Base-by-base conservation (phyloP, 2,797 vertebrate species). In the Bovichtus variegatus region DNA sequence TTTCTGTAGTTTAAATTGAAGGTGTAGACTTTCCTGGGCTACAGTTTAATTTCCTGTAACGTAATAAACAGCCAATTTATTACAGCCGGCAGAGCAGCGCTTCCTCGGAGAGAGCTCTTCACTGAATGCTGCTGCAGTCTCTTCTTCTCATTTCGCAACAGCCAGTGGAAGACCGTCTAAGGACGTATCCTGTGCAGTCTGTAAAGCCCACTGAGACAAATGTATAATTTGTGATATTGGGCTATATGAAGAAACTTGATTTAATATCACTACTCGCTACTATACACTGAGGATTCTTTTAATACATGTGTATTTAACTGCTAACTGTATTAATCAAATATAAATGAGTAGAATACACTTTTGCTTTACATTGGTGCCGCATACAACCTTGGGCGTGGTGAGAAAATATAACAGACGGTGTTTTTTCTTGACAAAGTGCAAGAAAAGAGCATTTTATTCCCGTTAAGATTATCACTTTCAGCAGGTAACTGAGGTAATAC, bases 1-100 rank as follows among this genome's bases (percentile, higher is more conserved):
- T 82, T 76, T 82, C 80, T 47, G 80, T 77, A 87, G 84, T 88
- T 91, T 89, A 89, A 92, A 92, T 87, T 91, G 83, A 92, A 91
- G 74, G 46, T 57, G 55, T 75, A 75, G 72, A 76, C 79, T 90
- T 91, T 92, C 83, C 85, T 89, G 87, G 78, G 79, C 91, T 80
- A 83, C 86, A 89, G 90, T 93, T 93, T 93, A 92, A 93, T 94
- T 93, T 94, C 90, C 87, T 93, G 90, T 91, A 91, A 94, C 85
- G 76, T 91, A 91, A 93, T 93, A 93, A 94, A 93, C 89, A 90
- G 87, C 76, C 88, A 91, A 92, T 94, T 93, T 91, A 93, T 93
- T 93, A 91, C 87, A 85, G 84, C 70, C 66, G 71, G 80, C 84
- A 91, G 86, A 91, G 84, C 83, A 74, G 63, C n/a, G 80, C 78